A percentile compares a stretch with the other conserved stretches of the same genome.
These are phyloP conservation scores for Trichonephila inaurata DNA, from an alignment of 1,140 invertebrate species.

Conservation along the genomic window DNA sequence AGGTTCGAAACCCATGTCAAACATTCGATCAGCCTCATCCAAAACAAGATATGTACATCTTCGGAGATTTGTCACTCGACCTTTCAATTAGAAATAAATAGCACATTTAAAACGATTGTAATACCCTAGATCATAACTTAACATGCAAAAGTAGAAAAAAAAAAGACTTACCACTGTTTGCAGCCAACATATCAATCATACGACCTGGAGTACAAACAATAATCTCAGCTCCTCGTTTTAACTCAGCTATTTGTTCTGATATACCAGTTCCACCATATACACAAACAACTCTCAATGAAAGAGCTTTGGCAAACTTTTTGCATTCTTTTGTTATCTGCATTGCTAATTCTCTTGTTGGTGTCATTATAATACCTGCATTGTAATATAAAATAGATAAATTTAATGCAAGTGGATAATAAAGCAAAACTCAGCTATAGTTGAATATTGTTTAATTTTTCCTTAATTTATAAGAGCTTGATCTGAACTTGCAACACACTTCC, in stretches of 20 bases:
- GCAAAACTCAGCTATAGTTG: not conserved
- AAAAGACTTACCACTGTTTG: constrained; percentile 90
- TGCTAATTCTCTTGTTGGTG: constrained; percentile 98
- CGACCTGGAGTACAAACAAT: constrained; percentile 99
- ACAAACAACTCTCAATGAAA: constrained; percentile 93
- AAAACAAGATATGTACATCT: constrained; percentile 98
- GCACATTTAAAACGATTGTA: not conserved
- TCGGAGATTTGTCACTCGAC: constrained; percentile 96
- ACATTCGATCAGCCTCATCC: constrained; percentile 99
- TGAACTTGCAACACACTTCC: no score
- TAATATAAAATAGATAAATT: not conserved
- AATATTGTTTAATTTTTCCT: not conserved
- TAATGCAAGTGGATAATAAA: no score
- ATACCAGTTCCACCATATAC: constrained; percentile 99
- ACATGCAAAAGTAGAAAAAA: not conserved
- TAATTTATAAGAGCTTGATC: no score
- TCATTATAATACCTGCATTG: constrained; percentile 92
- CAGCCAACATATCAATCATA: constrained; percentile 99
- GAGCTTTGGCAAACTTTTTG: constrained; percentile 95
- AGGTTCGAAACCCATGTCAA: constrained; percentile 99
- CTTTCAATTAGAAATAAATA: constrained; percentile 79
- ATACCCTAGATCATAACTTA: not conserved
- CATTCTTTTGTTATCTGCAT: constrained; percentile 99
- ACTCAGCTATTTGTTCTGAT: constrained; percentile 96
- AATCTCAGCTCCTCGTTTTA: constrained; percentile 98